phyloP scores from a whole-genome alignment of 53 echinoderm and acorn worm species.

The Antedon mediterranea region DNA sequence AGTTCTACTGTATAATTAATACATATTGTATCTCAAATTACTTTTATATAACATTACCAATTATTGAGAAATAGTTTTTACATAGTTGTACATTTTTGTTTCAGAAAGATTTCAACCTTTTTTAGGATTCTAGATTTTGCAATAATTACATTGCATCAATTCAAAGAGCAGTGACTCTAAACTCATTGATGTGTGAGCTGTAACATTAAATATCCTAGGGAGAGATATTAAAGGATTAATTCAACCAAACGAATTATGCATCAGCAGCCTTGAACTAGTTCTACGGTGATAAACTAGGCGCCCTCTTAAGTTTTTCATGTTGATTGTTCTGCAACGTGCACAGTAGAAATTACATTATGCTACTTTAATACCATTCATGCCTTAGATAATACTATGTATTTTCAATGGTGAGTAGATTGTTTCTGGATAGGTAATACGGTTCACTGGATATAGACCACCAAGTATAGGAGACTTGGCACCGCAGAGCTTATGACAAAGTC shows the following conservation, averaged over 20 bases:
- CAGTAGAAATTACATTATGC: no score
- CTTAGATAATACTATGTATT: no score
- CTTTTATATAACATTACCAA: no score
- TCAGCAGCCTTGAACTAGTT: not conserved
- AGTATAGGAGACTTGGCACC: not conserved
- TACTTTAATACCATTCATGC: no score
- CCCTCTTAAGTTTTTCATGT: not conserved
- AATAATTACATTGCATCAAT: not conserved
- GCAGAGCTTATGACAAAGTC: not conserved
- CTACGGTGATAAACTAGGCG: not conserved
- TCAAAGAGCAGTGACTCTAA: not conserved
- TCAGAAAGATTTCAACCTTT: no score
- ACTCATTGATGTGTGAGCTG: not conserved
- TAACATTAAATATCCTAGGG: not conserved
- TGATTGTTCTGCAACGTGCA: not conserved
- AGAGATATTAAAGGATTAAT: not conserved
- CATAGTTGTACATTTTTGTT: no score
- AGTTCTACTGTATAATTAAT: no score
- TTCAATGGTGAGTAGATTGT: no score
- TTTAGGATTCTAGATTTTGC: not conserved
- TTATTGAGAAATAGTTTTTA: no score
- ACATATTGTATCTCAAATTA: no score
- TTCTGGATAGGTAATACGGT: no score
- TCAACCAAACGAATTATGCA: not conserved
- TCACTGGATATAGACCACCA: not conserved